phyloP scores from a whole-genome alignment of 2,797 vertebrate genomes.

The Cynopterus sphinx region DNA sequence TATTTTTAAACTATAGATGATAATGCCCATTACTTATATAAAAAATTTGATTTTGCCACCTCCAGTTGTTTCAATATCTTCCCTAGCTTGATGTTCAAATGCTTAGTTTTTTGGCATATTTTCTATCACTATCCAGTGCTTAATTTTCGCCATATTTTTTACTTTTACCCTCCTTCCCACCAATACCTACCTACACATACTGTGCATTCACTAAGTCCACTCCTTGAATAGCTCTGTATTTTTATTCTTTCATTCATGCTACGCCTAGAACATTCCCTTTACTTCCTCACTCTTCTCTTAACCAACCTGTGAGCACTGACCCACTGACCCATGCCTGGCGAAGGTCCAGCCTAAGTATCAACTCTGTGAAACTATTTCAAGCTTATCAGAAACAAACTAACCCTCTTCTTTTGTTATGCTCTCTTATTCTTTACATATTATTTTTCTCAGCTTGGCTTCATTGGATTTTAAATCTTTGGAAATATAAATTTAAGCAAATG shows the following conservation, averaged over 20 bases:
- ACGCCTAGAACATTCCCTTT: background rate
- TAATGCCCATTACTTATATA: background rate
- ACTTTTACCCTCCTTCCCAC: background rate
- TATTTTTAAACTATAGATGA: background rate
- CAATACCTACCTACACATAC: background rate
- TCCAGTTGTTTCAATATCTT: background rate
- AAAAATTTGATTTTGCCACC: background rate
- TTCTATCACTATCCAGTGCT: background rate
- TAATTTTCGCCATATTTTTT: background rate
- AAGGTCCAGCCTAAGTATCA: background rate
- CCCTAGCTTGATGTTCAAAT: background rate
- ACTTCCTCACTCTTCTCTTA: background rate
- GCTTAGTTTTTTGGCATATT: background rate
- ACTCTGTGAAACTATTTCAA: background rate
- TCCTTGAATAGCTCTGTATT: background rate
- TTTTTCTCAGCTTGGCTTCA: conserved; percentile 23
- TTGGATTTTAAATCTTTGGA: conserved; percentile 15
- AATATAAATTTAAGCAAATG: background rate
- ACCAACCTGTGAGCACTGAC: background rate
- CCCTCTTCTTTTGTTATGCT: background rate
- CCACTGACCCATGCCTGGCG: background rate
- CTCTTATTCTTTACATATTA: background rate
- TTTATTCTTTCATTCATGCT: background rate
- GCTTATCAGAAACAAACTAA: background rate
- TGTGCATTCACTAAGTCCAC: fast-evolving